Percentiles rank a stretch among this genome's conserved stretches.
phyloP scores from a whole-genome alignment of 1,140 invertebrate genomes.

The Drosophila kanapiae region DNA sequence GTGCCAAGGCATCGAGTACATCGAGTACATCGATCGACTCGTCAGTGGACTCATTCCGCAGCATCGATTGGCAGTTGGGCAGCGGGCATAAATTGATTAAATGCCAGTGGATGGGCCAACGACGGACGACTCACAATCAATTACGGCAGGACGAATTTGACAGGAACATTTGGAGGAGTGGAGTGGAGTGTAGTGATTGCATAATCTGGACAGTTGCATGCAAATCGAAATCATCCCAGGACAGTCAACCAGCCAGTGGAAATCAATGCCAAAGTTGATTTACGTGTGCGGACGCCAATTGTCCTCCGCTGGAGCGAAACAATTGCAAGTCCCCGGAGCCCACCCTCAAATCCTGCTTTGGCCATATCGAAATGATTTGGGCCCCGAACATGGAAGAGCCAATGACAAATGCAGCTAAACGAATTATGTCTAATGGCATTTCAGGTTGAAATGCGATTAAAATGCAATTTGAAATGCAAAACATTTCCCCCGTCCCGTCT shows the following conservation, averaged over 20 bases:
- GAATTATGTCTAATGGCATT: conserved; percentile 84
- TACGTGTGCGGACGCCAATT: conserved; percentile 79
- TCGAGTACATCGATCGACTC: conserved; percentile 19
- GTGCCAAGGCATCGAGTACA: conserved; percentile 50
- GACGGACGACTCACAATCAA: conserved; percentile 69
- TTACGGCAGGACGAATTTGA: conserved; percentile 79
- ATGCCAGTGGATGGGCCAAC: conserved; percentile 50
- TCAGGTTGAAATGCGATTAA: conserved; percentile 84
- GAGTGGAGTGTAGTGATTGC: conserved; percentile 33
- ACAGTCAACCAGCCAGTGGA: conserved; percentile 53
- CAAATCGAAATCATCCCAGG: conserved; percentile 52
- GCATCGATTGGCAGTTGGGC: conserved; percentile 20
- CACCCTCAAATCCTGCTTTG: conserved; percentile 33
- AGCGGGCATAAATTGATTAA: conserved; percentile 77
- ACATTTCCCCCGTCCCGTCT: conserved; percentile 52
- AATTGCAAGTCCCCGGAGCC: conserved; percentile 17
- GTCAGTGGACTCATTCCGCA: conserved; percentile 9
- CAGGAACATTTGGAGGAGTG: conserved; percentile 36
- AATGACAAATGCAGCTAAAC: conserved; percentile 80
- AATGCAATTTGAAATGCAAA: conserved; percentile 84
- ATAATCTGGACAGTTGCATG: conserved; percentile 74
- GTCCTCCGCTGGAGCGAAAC: conserved; percentile 63
- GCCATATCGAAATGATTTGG: conserved; percentile 79
- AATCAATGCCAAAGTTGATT: conserved; percentile 82
- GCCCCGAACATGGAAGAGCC: conserved; percentile 20